Base-by-base conservation (phyloP, 2,113 vertebrate species). In the Nycticorax nycticorax region DNA sequence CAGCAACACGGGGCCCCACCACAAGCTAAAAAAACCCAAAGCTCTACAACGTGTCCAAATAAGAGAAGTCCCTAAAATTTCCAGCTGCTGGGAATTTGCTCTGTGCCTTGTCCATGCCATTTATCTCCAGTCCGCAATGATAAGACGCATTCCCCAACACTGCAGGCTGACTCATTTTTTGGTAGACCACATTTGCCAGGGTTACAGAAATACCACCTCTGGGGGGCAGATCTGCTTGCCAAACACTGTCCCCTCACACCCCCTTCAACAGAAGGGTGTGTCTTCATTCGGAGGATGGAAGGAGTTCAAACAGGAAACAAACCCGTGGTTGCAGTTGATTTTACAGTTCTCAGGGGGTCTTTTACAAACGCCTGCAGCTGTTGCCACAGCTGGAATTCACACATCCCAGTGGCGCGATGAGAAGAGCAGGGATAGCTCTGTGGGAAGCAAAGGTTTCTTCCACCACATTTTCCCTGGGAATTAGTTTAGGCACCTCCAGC, bases 251-350 rank as follows among this genome's bases (percentile, higher is more conserved):
- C 16, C 6, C 37, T 82, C 5, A 0, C 32, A 50, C 35, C 15
- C n/a, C 55, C 32, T 41, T 32, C 28, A 27, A 41, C 52, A 78
- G 26, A 50, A 20, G 28, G 45, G 30, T n/a, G 17, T 27, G 16
- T 53, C 89, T 84, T 81, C 56, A 68, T 72, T 75, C 88, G 33
- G 30, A 68, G 88, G 56, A 53, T 12, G 69, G 56, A 95, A 92
- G 20, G 17, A 86, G 27, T 33, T 87, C 81, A 89, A 89, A 57
- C 45, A 87, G 87, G 77, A 94, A 96, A 91, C 37, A 56, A 87
- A 60, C 21, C 27, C 60, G 75, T 52, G 48, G 69, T 39, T 78
- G 73, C 53, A 64, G 16, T 11, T 75, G 62, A 89, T 92, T 89
- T 94, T 60, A 27, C 33, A 53, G 35, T 68, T 89, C 94, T 78